phyloP scores from a whole-genome alignment of 2,888 invertebrate genomes.

The Malthinus seriepunctatus region DNA sequence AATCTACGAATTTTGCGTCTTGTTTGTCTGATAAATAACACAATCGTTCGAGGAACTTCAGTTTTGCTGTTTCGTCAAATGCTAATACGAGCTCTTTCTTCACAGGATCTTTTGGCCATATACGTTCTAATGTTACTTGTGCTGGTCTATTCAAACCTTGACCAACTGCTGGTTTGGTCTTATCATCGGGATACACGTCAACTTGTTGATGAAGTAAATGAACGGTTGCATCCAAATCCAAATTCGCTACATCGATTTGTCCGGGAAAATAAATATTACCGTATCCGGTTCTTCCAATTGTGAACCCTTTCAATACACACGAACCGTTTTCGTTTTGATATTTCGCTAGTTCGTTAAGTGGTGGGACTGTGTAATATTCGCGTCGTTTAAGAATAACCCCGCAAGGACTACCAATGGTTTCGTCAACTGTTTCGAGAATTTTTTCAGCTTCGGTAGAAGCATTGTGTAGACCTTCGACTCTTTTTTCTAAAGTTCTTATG shows the following conservation, averaged over 20 bases:
- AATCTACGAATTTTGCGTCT: conserved; percentile 91
- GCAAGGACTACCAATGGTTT: conserved; percentile 49
- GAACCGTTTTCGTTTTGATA: conserved; percentile 74
- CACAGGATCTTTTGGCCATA: conserved; percentile 92
- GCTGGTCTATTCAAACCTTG: conserved; percentile 84
- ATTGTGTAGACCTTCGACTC: too few relatives aligned
- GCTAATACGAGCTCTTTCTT: conserved; percentile 68
- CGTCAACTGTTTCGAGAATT: too few relatives aligned
- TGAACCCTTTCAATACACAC: conserved; percentile 84
- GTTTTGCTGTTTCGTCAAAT: conserved; percentile 67
- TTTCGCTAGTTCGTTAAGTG: conserved; percentile 76
- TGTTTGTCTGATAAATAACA: conserved; percentile 85
- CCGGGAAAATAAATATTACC: conserved; percentile 89
- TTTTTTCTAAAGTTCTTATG: too few relatives aligned
- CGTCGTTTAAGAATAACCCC: conserved; percentile 76
- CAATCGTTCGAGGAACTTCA: conserved; percentile 86
- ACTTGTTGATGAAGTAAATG: conserved; percentile 94
- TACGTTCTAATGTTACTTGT: conserved; percentile 88
- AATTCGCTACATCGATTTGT: conserved; percentile 78
- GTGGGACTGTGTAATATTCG: conserved; percentile 92
- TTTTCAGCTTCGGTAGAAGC: too few relatives aligned
- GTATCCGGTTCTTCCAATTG: conserved; percentile 86
- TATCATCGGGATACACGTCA: conserved; percentile 90
- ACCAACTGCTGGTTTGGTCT: conserved; percentile 85
- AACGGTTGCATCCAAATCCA: conserved; percentile 88